phyloP scores from a whole-genome alignment of 2,113 vertebrate species.

The Brienomyrus longianalis region DNA sequence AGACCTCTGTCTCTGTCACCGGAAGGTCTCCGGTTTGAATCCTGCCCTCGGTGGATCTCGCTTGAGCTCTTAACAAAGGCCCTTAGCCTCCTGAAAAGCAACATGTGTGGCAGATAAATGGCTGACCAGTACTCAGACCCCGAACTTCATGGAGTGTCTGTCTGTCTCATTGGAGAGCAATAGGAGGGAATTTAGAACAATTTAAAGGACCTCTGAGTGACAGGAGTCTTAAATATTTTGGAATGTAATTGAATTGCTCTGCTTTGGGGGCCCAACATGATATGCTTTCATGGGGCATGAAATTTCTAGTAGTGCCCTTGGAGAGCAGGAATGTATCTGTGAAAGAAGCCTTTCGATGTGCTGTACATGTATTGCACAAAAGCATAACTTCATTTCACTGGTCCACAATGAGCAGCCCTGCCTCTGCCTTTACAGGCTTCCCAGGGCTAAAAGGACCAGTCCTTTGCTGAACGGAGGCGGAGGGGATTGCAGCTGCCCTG shows the following conservation, averaged over 20 bases:
- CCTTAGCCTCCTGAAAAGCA: background rate
- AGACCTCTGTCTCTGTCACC: background rate
- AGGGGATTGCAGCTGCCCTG: background rate
- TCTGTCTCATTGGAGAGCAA: background rate
- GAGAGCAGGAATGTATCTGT: background rate
- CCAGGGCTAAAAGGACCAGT: background rate
- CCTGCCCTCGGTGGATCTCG: background rate
- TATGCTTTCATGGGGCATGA: background rate
- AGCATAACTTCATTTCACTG: background rate
- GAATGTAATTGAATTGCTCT: background rate
- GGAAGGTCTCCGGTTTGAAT: background rate
- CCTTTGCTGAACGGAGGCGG: conserved; percentile 1
- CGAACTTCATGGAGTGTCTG: background rate
- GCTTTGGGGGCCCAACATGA: background rate
- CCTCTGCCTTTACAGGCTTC: background rate
- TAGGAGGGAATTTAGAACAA: background rate
- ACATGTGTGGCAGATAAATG: background rate
- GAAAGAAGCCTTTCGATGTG: background rate
- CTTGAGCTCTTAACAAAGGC: background rate
- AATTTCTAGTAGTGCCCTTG: background rate
- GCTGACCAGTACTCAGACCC: background rate
- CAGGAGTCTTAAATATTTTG: background rate
- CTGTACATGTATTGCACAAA: background rate
- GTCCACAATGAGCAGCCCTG: background rate
- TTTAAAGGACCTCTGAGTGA: background rate